phyloP scores from a whole-genome alignment of 1,140 invertebrate genomes.

The Drosophila suzukii region DNA sequence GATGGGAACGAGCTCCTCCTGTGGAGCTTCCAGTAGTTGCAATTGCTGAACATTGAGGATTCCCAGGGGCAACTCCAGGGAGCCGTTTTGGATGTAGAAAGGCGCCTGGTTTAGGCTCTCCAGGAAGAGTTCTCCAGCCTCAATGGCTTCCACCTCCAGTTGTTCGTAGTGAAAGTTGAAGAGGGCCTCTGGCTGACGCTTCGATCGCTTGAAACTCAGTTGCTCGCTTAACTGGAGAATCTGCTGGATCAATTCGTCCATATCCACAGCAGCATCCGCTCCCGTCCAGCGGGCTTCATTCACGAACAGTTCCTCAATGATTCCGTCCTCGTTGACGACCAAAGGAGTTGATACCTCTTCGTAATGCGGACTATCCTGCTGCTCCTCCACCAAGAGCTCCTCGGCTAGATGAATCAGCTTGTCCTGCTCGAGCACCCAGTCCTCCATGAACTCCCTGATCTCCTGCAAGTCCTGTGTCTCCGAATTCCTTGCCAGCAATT shows the following conservation, averaged over 20 bases:
- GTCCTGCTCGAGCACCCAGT: slow-evolving; percentile 70
- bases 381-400: slow-evolving; percentile 9
- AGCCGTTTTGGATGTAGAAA: slow-evolving; percentile 66
- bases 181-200: slow-evolving; percentile 42
- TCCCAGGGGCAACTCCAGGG: slow-evolving; percentile 51
- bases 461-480: slow-evolving; percentile 75
- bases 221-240: slow-evolving; percentile 46
- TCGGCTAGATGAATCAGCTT: slow-evolving; percentile 26
- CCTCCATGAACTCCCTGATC: slow-evolving; percentile 72
- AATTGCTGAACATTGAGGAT: slow-evolving; percentile 54
- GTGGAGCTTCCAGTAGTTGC: slow-evolving; percentile 35
- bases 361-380: neutral
- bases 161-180: slow-evolving; percentile 49
- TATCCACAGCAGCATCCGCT: slow-evolving; percentile 42
- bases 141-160: slow-evolving; percentile 61
- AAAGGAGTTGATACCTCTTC: slow-evolving; percentile 48
- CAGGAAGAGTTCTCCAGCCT: slow-evolving; percentile 46
- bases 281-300: slow-evolving; percentile 63
- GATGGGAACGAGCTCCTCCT: neutral
- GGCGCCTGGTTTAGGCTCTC: slow-evolving; percentile 58
- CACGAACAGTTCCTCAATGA: slow-evolving; percentile 48
- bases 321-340: slow-evolving; percentile 48
- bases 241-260: slow-evolving; percentile 51
- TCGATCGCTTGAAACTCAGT: slow-evolving; percentile 13
- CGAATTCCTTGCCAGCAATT: slow-evolving; percentile 67